These are phyloP conservation scores for Clarias laeviceps DNA, from an alignment of 2,797 vertebrate genomes.

Conservation along the genomic window DNA sequence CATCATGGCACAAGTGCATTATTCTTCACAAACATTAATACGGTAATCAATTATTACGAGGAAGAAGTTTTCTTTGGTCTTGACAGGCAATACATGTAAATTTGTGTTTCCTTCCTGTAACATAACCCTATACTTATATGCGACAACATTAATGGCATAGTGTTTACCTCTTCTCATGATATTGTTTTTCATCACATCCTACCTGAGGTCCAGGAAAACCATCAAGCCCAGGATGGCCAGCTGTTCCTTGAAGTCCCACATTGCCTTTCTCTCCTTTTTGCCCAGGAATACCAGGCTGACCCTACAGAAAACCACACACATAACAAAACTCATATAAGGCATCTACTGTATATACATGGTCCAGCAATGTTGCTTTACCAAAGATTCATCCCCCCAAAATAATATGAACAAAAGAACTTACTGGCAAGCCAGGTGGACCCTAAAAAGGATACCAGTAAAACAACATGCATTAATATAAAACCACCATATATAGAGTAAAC, in stretches of 20 bases:
- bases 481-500: neutral
- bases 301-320: constrained; percentile 62
- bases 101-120: neutral
- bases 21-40: neutral
- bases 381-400: neutral
- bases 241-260: constrained; percentile 73
- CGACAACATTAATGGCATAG: no score
- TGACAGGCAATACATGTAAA: neutral
- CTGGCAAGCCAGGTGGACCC: constrained; percentile 79
- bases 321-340: neutral
- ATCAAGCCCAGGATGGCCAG: constrained; percentile 84
- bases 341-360: neutral
- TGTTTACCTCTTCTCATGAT: neutral
- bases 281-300: constrained; percentile 79
- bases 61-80: neutral
- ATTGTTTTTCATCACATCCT: constrained; percentile 6
- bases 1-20: neutral
- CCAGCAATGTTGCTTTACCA: neutral
- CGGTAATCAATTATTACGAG: neutral
- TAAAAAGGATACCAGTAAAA: constrained; percentile 60
- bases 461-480: neutral
- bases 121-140: neutral
- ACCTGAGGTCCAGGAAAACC: constrained; percentile 88
- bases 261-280: constrained; percentile 76
- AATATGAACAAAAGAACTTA: constrained; percentile 51